Percentiles rank a stretch among this genome's conserved stretches.
These are phyloP conservation scores for Podarcis lilfordi DNA, from an alignment of 2,797 vertebrate species.

Conservation along the genomic window DNA sequence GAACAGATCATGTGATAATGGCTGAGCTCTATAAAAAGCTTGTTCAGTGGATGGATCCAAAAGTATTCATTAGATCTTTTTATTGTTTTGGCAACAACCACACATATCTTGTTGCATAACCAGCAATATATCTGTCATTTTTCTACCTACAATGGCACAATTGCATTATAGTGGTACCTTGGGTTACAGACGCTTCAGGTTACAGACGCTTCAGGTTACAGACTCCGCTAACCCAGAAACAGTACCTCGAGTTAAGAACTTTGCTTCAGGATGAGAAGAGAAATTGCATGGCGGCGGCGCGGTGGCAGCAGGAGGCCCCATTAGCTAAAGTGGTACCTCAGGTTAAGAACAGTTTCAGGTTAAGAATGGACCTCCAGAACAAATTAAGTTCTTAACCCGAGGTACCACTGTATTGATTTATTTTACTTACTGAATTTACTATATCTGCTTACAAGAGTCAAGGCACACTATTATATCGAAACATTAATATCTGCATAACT, in stretches of 20 bases:
- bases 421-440: background rate
- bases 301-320: too few relatives aligned
- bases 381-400: too few relatives aligned
- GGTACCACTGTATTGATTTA: background rate
- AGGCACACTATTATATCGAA: background rate
- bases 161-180: background rate
- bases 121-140: background rate
- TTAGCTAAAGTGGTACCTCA: too few relatives aligned
- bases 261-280: too few relatives aligned
- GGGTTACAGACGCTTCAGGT: too few relatives aligned
- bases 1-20: background rate
- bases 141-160: background rate
- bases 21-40: background rate
- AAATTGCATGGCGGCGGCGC: too few relatives aligned
- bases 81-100: background rate
- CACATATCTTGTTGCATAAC: background rate
- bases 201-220: too few relatives aligned
- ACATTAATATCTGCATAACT: constrained; percentile 25
- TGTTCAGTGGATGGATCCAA: too few relatives aligned
- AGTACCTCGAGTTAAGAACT: too few relatives aligned
- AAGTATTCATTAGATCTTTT: background rate
- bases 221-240: too few relatives aligned
- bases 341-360: too few relatives aligned
- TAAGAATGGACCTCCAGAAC: too few relatives aligned
- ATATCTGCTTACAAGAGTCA: background rate